A percentile compares a stretch with the other conserved stretches of the same genome.
phyloP scores from a whole-genome alignment of 2,888 invertebrate genomes.

The Drosophila longiperda region DNA sequence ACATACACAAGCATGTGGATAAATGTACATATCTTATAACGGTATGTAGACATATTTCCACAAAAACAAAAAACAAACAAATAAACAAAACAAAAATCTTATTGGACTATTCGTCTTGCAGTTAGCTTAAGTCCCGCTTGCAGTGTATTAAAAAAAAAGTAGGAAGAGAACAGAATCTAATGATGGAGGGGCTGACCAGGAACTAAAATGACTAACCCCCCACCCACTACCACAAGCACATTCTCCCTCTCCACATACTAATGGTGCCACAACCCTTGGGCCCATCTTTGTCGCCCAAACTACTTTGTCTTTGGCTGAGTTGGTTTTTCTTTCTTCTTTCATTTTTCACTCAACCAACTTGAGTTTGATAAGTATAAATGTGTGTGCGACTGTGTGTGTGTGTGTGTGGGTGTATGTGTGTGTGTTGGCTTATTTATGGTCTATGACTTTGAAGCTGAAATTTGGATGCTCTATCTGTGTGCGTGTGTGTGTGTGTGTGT shows the following conservation, averaged over 20 bases:
- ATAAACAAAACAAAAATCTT: background rate
- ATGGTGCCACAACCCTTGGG: slow-evolving; percentile 1
- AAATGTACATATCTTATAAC: background rate
- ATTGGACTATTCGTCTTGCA: background rate
- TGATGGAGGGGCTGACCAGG: slow-evolving; percentile 28
- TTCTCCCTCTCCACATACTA: background rate
- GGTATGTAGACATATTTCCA: background rate
- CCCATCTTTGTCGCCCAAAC: slow-evolving; percentile 49
- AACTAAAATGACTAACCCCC: slow-evolving; percentile 6
- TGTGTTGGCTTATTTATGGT: slow-evolving; percentile 70
- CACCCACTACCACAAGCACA: background rate
- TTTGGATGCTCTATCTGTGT: slow-evolving; percentile 23
- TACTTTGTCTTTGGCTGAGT: slow-evolving; percentile 55
- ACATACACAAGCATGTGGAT: background rate
- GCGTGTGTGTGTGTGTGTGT: slow-evolving; percentile 8
- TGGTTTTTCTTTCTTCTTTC: slow-evolving; percentile 15
- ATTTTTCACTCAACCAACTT: slow-evolving; percentile 11
- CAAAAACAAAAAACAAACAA: background rate
- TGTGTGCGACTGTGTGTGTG: slow-evolving; percentile 20
- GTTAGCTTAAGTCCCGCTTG: background rate
- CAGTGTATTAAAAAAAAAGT: slow-evolving; percentile 42
- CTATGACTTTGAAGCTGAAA: slow-evolving; percentile 47
- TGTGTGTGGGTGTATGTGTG: slow-evolving; percentile 37
- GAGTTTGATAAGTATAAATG: slow-evolving; percentile 45
- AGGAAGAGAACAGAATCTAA: slow-evolving; percentile 22